phyloP scores from a whole-genome alignment of 2,888 invertebrate species.

The Cephus pulcher region DNA sequence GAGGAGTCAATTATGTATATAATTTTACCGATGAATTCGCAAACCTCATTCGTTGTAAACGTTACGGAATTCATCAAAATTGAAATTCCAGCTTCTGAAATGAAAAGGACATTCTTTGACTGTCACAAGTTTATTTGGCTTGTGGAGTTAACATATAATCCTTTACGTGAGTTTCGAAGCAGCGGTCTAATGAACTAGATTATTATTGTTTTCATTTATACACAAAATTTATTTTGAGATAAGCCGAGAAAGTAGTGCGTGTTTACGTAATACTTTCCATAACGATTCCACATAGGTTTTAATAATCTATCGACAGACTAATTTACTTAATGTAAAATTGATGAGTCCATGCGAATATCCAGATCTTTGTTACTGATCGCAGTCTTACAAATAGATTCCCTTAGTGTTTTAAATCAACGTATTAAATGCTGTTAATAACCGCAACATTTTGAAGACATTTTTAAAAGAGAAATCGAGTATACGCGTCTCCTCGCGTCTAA shows the following conservation, averaged over 20 bases:
- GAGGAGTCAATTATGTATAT: slow-evolving; percentile 47
- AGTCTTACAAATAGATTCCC: not conserved
- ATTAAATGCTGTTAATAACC: not conserved
- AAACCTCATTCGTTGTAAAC: not conserved
- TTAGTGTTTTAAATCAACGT: not conserved
- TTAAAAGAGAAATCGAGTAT: not conserved
- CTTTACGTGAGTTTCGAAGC: not conserved
- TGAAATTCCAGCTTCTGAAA: not conserved
- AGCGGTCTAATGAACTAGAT: not conserved
- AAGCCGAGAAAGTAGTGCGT: not conserved
- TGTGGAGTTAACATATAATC: not conserved
- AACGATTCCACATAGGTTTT: not conserved
- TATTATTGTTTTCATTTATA: not conserved
- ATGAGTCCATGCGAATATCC: not conserved
- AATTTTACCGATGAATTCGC: slow-evolving; percentile 39
- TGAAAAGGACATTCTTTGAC: not conserved
- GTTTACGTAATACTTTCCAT: not conserved
- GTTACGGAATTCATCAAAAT: not conserved
- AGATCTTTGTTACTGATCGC: not conserved
- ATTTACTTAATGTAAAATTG: not conserved
- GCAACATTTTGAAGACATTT: not conserved
- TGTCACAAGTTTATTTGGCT: not conserved
- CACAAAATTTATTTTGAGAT: not conserved
- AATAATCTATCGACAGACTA: not conserved
- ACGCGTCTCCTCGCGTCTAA: not conserved